These are phyloP conservation scores for Apoda limacodes DNA, from an alignment of 2,888 invertebrate genomes.

Conservation along the genomic window DNA sequence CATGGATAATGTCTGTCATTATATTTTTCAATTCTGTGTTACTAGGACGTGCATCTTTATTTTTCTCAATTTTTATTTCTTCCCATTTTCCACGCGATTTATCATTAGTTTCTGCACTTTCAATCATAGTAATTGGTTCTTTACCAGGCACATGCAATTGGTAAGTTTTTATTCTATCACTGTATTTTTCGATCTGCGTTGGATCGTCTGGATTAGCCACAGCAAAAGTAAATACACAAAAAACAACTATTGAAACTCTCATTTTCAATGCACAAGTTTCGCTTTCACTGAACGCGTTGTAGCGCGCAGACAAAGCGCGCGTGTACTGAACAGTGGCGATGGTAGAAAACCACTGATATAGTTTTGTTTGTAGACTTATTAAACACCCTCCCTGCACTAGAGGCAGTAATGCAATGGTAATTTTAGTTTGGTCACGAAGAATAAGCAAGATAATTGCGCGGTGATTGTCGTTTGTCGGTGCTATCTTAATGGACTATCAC, in stretches of 20 bases:
- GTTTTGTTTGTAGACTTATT: conserved; percentile 62
- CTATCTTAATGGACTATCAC: conserved; percentile 63
- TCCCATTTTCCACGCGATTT: conserved; percentile 27
- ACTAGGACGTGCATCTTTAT: conserved; percentile 29
- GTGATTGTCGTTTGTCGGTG: conserved; percentile 52
- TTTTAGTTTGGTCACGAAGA: conserved; percentile 62
- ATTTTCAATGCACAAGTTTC: conserved; percentile 45
- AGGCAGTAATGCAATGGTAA: conserved; percentile 57
- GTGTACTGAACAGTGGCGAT: conserved; percentile 52
- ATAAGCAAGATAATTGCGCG: conserved; percentile 61
- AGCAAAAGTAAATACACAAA: conserved; percentile 37
- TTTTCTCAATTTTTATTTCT: conserved; percentile 26
- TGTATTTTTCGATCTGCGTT: conserved; percentile 43
- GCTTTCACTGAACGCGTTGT: too few species aligned
- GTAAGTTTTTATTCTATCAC: conserved; percentile 56
- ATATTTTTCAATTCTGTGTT: conserved; percentile 48
- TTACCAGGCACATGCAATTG: conserved; percentile 69
- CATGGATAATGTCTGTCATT: conserved; percentile 54
- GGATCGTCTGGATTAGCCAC: conserved; percentile 38
- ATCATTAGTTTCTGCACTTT: conserved; percentile 38
- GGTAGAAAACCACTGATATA: conserved; percentile 50
- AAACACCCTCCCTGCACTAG: conserved; percentile 54
- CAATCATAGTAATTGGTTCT: conserved; percentile 68
- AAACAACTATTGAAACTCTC: conserved; percentile 46
- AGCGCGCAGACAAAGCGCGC: conserved; percentile 45